These are phyloP conservation scores for Recurvirostra avosetta DNA, from an alignment of 2,113 vertebrate species.

Conservation along the genomic window DNA sequence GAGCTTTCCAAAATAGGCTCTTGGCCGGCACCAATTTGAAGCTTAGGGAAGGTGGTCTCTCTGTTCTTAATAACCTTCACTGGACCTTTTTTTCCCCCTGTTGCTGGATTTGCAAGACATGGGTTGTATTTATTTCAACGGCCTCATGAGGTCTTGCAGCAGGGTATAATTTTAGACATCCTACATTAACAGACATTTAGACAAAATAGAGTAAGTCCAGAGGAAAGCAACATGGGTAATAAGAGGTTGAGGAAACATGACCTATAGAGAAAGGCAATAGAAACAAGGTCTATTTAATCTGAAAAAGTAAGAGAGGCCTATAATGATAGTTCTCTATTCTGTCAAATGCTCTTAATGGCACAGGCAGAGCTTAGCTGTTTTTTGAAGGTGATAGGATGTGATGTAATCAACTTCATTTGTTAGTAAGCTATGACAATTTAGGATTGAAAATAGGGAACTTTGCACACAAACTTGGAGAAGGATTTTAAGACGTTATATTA, in stretches of 20 bases:
- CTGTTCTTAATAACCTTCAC: neutral
- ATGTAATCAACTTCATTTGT: neutral
- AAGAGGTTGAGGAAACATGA: neutral
- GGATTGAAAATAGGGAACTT: neutral
- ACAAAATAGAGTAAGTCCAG: neutral
- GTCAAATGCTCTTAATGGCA: neutral
- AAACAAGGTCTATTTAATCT: neutral
- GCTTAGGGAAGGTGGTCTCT: neutral
- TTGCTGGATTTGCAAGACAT: neutral
- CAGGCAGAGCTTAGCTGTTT: neutral
- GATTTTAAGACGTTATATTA: neutral
- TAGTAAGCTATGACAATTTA: neutral
- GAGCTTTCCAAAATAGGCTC: neutral
- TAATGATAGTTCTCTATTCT: neutral
- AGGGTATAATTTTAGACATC: conserved; percentile 6
- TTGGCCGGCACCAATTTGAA: neutral
- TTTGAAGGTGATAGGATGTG: neutral
- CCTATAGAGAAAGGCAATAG: neutral
- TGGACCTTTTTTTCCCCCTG: neutral
- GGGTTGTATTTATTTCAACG: neutral
- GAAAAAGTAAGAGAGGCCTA: neutral
- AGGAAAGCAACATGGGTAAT: neutral
- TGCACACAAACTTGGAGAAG: neutral
- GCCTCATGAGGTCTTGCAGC: neutral
- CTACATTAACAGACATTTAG: neutral